Conservation (phyloP, 2,797 vertebrate species). For the Acanthopagrus latus region DNA sequence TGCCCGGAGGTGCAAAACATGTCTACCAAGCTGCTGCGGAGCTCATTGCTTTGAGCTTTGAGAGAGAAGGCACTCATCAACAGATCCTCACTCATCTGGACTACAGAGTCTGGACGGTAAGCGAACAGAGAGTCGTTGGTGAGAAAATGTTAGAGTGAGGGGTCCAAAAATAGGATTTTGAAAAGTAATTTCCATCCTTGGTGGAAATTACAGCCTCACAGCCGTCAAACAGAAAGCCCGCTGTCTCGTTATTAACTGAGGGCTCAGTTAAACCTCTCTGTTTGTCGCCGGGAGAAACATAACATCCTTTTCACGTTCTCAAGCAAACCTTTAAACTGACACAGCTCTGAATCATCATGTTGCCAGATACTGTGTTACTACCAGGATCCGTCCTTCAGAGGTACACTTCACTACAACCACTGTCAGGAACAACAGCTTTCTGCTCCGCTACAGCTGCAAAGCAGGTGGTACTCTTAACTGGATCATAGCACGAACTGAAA, state of each 20-base stretch:
- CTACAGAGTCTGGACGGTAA: background rate
- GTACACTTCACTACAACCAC: background rate
- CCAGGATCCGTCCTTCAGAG: slow-evolving; percentile 2
- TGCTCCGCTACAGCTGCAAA: background rate
- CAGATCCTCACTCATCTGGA: background rate
- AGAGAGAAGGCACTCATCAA: background rate
- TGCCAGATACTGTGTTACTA: background rate
- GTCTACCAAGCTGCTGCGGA: background rate
- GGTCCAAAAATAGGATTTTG: background rate
- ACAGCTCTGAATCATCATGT: background rate
- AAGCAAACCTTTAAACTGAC: background rate
- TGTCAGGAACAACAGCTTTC: background rate
- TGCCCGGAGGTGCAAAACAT: background rate
- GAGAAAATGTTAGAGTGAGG: background rate
- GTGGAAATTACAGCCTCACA: background rate
- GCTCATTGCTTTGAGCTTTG: background rate
- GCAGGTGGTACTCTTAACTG: background rate
- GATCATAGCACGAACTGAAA: background rate
- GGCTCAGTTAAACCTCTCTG: background rate
- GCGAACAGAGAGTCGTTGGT: background rate
- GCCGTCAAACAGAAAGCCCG: background rate
- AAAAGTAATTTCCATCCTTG: background rate
- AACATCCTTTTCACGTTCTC: background rate
- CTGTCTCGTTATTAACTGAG: slow-evolving; percentile 1
- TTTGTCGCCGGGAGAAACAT: background rate